Percentiles rank a stretch among this genome's conserved stretches.
Evolutionary conservation across 2,113 vertebrate genomes (phyloP).

Genomic region (Rattus norvegicus): GRCr8 NC_086033.1:8600501-8601000

Average conservation of each 20-base stretch:
- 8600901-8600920: too few species aligned
- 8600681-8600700: neutral
- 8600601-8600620: neutral
- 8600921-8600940: too few species aligned
- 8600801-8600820: neutral
- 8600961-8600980: too few species aligned
- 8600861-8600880: too few species aligned
- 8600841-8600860: too few species aligned
- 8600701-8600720: neutral
- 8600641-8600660: neutral
- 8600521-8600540: too few species aligned
- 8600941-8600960: too few species aligned
- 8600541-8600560: neutral
- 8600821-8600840: too few species aligned
- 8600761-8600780: neutral
- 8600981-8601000: neutral
- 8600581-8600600: neutral
- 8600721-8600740: neutral
- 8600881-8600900: too few species aligned
- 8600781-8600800: neutral
- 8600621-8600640: neutral
- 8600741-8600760: neutral
- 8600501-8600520: too few species aligned
- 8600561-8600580: neutral
- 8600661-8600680: neutral